Base-by-base conservation (phyloP, 2,113 vertebrate genomes). In the Columba livia region DNA sequence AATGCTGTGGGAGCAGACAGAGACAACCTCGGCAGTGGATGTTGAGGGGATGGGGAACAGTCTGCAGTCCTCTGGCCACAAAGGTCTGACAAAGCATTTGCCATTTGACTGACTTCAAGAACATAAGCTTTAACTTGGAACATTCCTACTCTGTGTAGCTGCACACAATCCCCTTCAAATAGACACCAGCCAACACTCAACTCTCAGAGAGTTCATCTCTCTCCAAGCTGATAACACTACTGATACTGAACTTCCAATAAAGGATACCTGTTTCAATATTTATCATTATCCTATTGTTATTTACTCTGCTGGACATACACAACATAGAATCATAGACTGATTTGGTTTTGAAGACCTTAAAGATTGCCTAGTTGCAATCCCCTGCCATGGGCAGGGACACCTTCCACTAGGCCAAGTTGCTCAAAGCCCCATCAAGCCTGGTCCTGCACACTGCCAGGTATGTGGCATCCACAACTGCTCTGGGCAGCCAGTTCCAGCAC, bases 101-200 rank as follows among this genome's bases (percentile, higher is more conserved):
- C 47, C 51, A 1, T 8, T n/a, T 3, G 8, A 13, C 28, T 29
- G 15, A 19, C 31, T 54, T 74, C 13, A 83, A 56, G 64, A 85
- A 80, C 15, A 4, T 5, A 56, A 42, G 53, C n/a, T 62, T 85
- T 38, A 72, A 70, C 26, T 10, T 65, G 48, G 36, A 58, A 83
- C 0, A 0, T 12, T 88, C 20, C n/a, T 38, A 11, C 10, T 24
- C 42, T n/a, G 16, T 12, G 7, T n/a, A 47, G 54, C 56, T n/a
- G 15, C 67, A 79, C 42, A 69, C 8, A 66, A 85, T 56, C 8
- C 42, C 51, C 56, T 82, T 61, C 69, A 34, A 4, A 6, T 1
- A 4, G 40, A 47, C 12, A 50, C 10, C 36, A 85, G 31, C 40
- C 42, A 60, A 69, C 50, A 61, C 24, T 44, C 48, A 51, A 6